Evolutionary conservation across 2,113 vertebrate genomes (phyloP).

Genomic region (Nothoprocta pentlandii): DNA sequence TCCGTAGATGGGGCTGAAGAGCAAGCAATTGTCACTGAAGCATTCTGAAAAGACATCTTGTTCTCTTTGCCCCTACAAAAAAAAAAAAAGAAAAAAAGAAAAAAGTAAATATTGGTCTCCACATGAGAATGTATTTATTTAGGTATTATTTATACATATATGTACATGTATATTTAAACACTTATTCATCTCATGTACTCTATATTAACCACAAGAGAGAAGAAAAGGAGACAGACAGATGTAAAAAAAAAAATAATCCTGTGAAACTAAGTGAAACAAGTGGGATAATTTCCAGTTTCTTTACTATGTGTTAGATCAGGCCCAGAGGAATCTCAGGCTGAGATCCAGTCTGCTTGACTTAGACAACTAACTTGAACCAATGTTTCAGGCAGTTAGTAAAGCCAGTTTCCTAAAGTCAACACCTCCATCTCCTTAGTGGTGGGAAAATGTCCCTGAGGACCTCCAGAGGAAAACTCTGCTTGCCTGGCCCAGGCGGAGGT

Average conservation of each 20-base stretch:
- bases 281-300: slow-evolving; percentile 28
- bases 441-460: background rate
- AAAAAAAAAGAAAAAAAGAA: too few species aligned
- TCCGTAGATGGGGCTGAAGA: background rate
- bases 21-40: background rate
- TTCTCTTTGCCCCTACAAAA: background rate
- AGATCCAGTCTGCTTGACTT: background rate
- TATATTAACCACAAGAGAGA: slow-evolving; percentile 31
- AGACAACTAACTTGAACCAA: rapidly evolving
- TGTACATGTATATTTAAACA: background rate
- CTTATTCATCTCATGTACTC: background rate
- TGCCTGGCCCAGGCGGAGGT: background rate
- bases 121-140: background rate
- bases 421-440: rapidly evolving
- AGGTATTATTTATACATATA: too few species aligned
- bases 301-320: slow-evolving; percentile 36
- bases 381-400: background rate
- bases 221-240: background rate
- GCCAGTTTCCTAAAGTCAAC: background rate
- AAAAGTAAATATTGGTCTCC: background rate
- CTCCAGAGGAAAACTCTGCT: background rate
- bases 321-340: slow-evolving; percentile 16
- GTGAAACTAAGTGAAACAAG: slow-evolving; percentile 2
- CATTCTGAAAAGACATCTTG: background rate
- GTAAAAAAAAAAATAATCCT: background rate